Conservation (phyloP, 92 coral and sea anemone species). For the Micromussa lordhowensis region DNA sequence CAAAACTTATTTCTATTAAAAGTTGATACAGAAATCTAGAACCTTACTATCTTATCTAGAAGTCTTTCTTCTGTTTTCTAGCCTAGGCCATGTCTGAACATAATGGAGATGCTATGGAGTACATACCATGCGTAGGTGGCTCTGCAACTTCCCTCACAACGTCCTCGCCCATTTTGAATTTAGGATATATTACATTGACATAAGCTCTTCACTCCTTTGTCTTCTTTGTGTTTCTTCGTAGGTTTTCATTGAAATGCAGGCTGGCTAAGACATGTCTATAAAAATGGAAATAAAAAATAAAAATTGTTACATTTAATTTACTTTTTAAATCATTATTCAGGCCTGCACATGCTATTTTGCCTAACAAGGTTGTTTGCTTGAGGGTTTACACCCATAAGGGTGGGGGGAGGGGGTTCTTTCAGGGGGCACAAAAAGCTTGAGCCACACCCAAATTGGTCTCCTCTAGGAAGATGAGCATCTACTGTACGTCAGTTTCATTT, state of each 20-base stretch:
- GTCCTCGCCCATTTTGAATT: conserved; percentile 44
- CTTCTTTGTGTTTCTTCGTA: conserved; percentile 20
- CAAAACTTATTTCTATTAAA: background rate
- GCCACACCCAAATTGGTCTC: too few species aligned
- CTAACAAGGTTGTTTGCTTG: too few species aligned
- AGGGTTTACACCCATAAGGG: too few species aligned
- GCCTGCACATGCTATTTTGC: too few species aligned
- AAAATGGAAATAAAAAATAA: background rate
- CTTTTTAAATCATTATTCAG: too few species aligned
- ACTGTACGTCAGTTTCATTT: too few species aligned
- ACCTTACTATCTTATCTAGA: background rate
- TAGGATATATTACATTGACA: conserved; percentile 19
- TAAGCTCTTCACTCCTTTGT: conserved; percentile 30
- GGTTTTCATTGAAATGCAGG: conserved; percentile 51
- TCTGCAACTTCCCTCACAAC: conserved; percentile 42
- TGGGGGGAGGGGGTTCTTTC: too few species aligned
- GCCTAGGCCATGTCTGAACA: too few species aligned
- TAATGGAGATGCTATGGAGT: too few species aligned
- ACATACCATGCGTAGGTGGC: conserved; percentile 42
- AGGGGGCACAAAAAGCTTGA: too few species aligned
- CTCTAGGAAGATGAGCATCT: too few species aligned
- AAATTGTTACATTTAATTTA: background rate
- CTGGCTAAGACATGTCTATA: conserved; percentile 50
- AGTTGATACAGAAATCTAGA: background rate
- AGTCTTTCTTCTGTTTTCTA: too few species aligned